Conservation (phyloP, 2,797 vertebrate genomes). For the Nyctalus aviator region DNA sequence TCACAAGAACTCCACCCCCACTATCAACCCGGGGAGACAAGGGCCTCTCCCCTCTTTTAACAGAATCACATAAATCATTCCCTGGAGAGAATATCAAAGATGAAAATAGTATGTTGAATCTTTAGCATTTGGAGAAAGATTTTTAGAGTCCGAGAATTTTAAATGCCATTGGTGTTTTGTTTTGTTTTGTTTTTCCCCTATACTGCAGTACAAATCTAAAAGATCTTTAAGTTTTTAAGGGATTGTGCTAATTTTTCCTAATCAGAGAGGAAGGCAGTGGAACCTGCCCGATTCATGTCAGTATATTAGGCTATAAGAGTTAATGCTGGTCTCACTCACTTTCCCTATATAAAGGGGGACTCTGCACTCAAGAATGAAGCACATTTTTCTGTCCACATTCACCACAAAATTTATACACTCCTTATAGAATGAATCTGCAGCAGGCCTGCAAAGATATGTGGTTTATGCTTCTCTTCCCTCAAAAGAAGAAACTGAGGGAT, state of each 20-base stretch:
- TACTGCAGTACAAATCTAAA: neutral
- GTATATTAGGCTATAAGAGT: conserved; percentile 46
- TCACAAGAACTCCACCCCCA: neutral
- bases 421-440: neutral
- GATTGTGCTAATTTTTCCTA: neutral
- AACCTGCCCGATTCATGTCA: neutral
- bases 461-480: neutral
- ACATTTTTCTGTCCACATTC: neutral
- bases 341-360: neutral
- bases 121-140: conserved; percentile 19
- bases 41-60: neutral
- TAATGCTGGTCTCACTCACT: neutral
- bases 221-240: neutral
- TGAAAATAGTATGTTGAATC: neutral
- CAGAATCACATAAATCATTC: conserved; percentile 48
- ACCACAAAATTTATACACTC: neutral
- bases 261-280: neutral
- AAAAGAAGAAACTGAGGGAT: neutral
- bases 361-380: neutral
- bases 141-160: neutral
- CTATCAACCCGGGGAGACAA: neutral
- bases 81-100: conserved; percentile 51
- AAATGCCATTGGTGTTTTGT: neutral
- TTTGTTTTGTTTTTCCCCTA: neutral
- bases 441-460: neutral